A percentile compares a stretch with the other conserved stretches of the same genome.
phyloP scores from a whole-genome alignment of 2,888 invertebrate species.

The Plusia festucae region DNA sequence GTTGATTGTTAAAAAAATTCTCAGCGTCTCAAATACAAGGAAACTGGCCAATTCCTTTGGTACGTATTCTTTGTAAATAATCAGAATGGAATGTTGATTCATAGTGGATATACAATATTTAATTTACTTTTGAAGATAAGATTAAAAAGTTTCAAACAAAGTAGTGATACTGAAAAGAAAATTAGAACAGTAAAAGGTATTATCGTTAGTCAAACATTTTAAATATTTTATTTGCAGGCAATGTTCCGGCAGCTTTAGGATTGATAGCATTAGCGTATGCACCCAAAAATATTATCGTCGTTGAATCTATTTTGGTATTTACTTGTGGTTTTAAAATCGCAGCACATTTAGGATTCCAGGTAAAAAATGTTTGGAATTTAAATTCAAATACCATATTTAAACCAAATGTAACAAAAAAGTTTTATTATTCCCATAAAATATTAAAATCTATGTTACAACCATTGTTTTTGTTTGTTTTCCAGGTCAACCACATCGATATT shows the following conservation, averaged over 20 bases:
- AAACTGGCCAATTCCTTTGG: constrained; percentile 89
- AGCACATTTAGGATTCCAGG: constrained; percentile 90
- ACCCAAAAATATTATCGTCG: constrained; percentile 83
- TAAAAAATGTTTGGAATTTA: constrained; percentile 59
- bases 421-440: neutral
- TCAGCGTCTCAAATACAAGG: constrained; percentile 88
- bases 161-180: neutral
- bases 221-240: constrained; percentile 75
- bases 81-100: neutral
- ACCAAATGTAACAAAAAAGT: neutral
- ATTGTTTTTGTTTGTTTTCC: constrained; percentile 39
- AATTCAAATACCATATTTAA: too few relatives aligned
- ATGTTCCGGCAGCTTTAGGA: constrained; percentile 88
- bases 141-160: neutral
- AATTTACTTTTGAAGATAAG: neutral
- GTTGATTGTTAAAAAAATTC: constrained; percentile 86
- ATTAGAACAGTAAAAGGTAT: too few relatives aligned
- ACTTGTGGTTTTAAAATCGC: constrained; percentile 91
- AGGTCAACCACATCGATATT: constrained; percentile 94
- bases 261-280: constrained; percentile 88
- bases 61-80: constrained; percentile 35
- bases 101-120: neutral
- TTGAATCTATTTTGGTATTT: constrained; percentile 89
- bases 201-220: neutral
- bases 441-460: neutral